A percentile compares a stretch with the other conserved stretches of the same genome.
These are phyloP conservation scores for Seriola aureovittata DNA, from an alignment of 2,113 vertebrate genomes.

Conservation along the genomic window DNA sequence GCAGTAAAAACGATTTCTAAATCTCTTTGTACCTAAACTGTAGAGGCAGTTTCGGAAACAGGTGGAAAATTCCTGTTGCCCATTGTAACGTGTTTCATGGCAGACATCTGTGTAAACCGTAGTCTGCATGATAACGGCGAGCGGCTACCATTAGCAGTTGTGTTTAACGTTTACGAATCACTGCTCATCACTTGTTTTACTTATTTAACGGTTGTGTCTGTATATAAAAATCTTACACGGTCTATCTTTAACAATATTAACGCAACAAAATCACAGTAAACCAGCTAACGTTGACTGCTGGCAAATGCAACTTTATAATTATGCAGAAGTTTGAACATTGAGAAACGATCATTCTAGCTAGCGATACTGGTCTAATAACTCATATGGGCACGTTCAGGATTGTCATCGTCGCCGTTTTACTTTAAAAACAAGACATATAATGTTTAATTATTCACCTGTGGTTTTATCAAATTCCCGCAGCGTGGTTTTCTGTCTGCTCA, in stretches of 20 bases:
- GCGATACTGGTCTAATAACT: background rate
- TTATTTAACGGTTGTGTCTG: background rate
- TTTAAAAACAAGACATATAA: accelerated
- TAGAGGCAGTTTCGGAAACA: background rate
- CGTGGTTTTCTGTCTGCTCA: slow-evolving; percentile 24
- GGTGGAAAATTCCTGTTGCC: background rate
- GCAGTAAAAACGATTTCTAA: background rate
- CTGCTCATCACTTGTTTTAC: too few relatives aligned
- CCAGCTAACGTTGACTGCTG: background rate
- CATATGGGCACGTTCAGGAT: accelerated
- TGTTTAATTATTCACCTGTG: slow-evolving; percentile 53
- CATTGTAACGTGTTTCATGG: slow-evolving; percentile 6
- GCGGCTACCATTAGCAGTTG: slow-evolving; percentile 6
- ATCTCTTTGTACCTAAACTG: background rate
- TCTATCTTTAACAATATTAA: background rate
- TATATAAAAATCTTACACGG: accelerated
- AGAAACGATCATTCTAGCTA: background rate
- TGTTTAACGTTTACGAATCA: background rate
- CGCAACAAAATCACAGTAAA: background rate
- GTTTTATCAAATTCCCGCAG: background rate
- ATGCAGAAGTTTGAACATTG: background rate
- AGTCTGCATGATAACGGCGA: background rate
- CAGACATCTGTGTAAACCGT: slow-evolving; percentile 1
- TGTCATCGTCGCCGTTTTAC: background rate
- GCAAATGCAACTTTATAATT: background rate